Base-by-base conservation (phyloP, 2,797 vertebrate genomes). In the Danio jaintianensis region DNA sequence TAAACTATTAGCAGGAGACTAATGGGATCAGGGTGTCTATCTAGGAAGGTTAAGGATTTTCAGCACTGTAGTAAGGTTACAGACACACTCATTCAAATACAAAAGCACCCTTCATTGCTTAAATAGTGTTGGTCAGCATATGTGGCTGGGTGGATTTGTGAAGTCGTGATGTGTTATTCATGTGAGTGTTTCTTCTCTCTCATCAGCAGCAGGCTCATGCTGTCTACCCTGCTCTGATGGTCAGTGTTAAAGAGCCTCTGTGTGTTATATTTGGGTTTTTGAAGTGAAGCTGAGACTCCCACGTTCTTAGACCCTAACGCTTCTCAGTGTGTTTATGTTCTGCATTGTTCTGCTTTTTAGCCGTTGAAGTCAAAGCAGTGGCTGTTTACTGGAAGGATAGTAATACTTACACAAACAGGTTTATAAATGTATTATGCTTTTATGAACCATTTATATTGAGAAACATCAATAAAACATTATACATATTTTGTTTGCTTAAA, bases 141-240 rank as follows among this genome's bases (percentile, higher is more conserved):
- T 63, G 48, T 64, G 61, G 10, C 72, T 48, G 10, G 64, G 61
- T 76, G 66, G 75, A 47, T 79, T 64, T 79, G 10, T 64, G 52
- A 72, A 48, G 16, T 40, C 16, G 62, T 64, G 20, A 43, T 75
- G 42, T 81, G 58, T 78, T 63, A 47, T 75, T 53, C 64, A 29
- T 62, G 62, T 55, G 52, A 64, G 68, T 58, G 40, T 83, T 47
- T 83, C 55, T 66, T 66, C 76, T 77, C 67, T 76, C 78, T 78
- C 87, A 89, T 84, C 91, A 90, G 91, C 90, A 87, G 83, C 91
- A 87, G 47, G 89, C 89, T 86, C 90, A 90, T 85, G 86, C 84
- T 86, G 83, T 92, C 87, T 91, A 87, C 86, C 91, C 91, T 85
- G 83, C 89, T 62, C 88, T 93, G 84, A 93, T 90, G 93, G 90